phyloP scores from a whole-genome alignment of 2,113 vertebrate species.

The Plecotus auritus region DNA sequence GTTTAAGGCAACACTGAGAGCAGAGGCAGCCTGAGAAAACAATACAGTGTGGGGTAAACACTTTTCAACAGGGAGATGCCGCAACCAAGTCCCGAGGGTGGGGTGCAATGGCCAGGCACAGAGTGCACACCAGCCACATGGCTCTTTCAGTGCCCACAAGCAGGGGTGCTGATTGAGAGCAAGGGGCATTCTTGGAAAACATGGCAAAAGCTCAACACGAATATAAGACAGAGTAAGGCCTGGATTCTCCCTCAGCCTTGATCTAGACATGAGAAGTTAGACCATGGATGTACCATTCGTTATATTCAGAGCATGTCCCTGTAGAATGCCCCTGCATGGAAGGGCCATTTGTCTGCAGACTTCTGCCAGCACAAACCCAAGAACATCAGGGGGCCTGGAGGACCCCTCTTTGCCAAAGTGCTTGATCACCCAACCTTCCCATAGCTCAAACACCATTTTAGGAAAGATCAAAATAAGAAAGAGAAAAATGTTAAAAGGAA shows the following conservation, averaged over 20 bases:
- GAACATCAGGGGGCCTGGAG: background rate
- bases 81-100: background rate
- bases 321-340: background rate
- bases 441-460: background rate
- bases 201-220: background rate
- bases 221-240: background rate
- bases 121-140: background rate
- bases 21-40: background rate
- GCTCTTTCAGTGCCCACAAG: background rate
- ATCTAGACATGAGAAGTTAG: background rate
- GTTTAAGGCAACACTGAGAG: background rate
- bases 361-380: background rate
- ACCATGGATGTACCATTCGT: background rate
- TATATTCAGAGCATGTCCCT: background rate
- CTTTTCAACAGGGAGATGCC: background rate
- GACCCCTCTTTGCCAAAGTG: background rate
- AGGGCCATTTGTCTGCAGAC: background rate
- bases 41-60: too few species aligned
- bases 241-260: background rate
- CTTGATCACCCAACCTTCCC: background rate
- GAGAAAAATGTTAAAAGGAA: background rate
- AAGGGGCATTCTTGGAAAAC: background rate
- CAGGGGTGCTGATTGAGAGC: background rate
- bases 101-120: background rate
- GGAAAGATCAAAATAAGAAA: background rate